Evolutionary conservation across 2,797 vertebrate genomes (phyloP).

Genomic region (Tadarida brasiliensis): DNA sequence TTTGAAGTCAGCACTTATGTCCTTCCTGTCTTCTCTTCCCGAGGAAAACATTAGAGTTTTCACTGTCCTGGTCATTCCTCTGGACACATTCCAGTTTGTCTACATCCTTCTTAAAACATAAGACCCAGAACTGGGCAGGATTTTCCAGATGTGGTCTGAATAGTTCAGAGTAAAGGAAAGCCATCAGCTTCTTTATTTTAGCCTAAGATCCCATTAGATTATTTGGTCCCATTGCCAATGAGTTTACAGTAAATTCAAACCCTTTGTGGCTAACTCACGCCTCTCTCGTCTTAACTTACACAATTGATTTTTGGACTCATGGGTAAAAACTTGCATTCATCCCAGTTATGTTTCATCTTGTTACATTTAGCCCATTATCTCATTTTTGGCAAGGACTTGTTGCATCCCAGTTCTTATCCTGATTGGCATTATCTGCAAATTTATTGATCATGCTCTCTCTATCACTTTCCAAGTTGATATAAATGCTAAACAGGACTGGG

Average conservation of each 20-base stretch:
- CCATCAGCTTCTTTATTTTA: neutral
- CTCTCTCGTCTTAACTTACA: constrained; percentile 70
- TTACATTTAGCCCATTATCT: constrained; percentile 55
- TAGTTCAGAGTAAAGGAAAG: constrained; percentile 34
- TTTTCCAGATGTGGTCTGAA: constrained; percentile 29
- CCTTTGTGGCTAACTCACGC: constrained; percentile 21
- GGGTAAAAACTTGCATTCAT: constrained; percentile 59
- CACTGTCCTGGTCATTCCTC: neutral
- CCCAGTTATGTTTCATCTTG: constrained; percentile 59
- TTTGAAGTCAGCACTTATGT: neutral
- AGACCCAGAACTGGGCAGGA: neutral
- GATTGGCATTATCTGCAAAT: neutral
- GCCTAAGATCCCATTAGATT: constrained; percentile 22
- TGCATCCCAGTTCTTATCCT: constrained; percentile 7
- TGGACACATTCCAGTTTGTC: neutral
- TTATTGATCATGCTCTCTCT: neutral
- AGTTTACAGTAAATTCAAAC: constrained; percentile 60
- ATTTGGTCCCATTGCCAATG: constrained; percentile 1
- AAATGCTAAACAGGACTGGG: neutral
- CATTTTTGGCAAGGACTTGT: constrained; percentile 40
- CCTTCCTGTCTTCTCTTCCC: neutral
- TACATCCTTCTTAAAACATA: neutral
- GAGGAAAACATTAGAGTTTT: neutral
- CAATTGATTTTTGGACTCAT: constrained; percentile 59
- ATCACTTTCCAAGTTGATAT: constrained; percentile 23